These are phyloP conservation scores for Aradus depressus DNA, from an alignment of 2,888 invertebrate species.

Conservation along the genomic window DNA sequence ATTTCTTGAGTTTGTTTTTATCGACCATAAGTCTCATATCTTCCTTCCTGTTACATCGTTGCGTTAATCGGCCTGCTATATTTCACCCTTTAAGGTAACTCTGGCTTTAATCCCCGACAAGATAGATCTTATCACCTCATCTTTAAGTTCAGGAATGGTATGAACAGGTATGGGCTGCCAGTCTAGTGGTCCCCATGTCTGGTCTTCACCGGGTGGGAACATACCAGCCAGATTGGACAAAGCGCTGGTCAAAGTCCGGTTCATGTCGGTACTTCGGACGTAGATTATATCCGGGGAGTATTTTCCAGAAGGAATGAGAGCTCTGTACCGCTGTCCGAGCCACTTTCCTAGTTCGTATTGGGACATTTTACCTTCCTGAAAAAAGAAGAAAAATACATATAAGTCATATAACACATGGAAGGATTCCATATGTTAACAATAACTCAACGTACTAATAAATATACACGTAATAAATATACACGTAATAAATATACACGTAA, in stretches of 20 bases:
- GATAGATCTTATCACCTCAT: no score
- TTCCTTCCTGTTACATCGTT: no score
- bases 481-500: no score
- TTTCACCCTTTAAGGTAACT: no score
- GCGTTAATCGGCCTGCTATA: no score
- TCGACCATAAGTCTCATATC: no score
- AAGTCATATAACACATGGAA: no score
- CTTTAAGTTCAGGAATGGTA: conserved; percentile 50
- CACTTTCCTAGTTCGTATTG: conserved; percentile 55
- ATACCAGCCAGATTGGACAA: conserved; percentile 58
- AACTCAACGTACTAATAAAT: no score
- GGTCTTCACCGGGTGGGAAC: conserved; percentile 49
- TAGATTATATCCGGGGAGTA: conserved; percentile 38
- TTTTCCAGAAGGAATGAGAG: conserved; percentile 23
- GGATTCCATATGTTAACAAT: no score
- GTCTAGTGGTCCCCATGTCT: conserved; percentile 45
- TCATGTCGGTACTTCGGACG: conserved; percentile 59
- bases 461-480: no score
- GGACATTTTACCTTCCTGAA: conserved; percentile 51
- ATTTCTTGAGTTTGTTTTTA: no score
- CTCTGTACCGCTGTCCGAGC: conserved; percentile 49
- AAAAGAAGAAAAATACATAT: background rate
- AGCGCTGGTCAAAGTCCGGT: conserved; percentile 63
- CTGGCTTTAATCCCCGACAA: no score
- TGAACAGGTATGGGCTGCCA: conserved; percentile 74